Conservation (phyloP, 30 jellyfish, hydroid and myxozoan genomes). For the Rhopilema esculentum region DNA sequence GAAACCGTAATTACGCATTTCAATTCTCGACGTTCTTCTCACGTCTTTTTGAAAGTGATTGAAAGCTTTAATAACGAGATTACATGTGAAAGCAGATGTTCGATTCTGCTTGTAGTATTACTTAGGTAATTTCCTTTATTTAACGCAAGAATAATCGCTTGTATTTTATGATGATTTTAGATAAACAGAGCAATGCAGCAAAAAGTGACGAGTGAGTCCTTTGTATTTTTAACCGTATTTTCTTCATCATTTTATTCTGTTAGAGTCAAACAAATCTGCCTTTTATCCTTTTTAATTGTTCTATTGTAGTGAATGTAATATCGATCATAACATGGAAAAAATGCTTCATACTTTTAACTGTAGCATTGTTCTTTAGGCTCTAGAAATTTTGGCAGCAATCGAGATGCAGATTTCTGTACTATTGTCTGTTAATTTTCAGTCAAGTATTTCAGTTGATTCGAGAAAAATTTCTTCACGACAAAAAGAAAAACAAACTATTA, state of each 20-base stretch:
- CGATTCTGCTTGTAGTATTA: slow-evolving; percentile 4
- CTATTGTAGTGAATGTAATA: background rate
- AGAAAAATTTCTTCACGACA: background rate
- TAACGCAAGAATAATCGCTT: background rate
- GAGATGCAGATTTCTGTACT: background rate
- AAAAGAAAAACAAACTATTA: too few relatives aligned
- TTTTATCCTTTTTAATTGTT: background rate
- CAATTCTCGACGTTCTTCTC: slow-evolving; percentile 2
- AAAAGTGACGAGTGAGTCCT: slow-evolving; percentile 35
- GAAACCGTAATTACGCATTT: background rate
- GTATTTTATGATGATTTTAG: slow-evolving; percentile 26
- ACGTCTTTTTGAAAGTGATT: slow-evolving; percentile 1
- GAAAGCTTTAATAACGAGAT: slow-evolving; percentile 21
- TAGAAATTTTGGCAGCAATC: too few relatives aligned
- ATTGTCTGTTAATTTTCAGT: background rate
- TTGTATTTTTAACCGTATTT: background rate
- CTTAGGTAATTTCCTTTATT: background rate
- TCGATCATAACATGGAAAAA: background rate
- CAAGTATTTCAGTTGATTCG: background rate
- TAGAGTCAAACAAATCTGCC: background rate
- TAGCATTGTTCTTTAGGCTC: background rate
- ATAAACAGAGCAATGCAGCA: slow-evolving; percentile 5
- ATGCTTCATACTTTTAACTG: background rate
- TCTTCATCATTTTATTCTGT: background rate
- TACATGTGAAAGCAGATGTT: slow-evolving; percentile 31